phyloP scores from a whole-genome alignment of 2,888 invertebrate species.

The Notodonta ziczac region DNA sequence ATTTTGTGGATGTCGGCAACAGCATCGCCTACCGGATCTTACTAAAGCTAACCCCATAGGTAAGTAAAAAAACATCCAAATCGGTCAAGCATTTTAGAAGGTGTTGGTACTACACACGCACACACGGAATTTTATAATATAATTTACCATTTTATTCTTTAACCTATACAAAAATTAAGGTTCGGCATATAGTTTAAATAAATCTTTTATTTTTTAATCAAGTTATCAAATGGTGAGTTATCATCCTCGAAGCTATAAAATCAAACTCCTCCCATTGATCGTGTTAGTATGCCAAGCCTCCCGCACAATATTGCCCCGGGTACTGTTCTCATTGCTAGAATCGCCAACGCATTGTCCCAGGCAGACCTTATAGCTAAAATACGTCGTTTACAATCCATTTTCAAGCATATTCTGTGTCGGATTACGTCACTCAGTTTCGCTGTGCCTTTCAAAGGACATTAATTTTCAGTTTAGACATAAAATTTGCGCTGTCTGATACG shows the following conservation, averaged over 20 bases:
- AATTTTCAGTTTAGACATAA: slow-evolving; percentile 10
- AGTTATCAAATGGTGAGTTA: not conserved
- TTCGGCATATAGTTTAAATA: too few species aligned
- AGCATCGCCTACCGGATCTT: too few species aligned
- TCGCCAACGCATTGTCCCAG: slow-evolving; percentile 16
- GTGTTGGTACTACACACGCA: too few species aligned
- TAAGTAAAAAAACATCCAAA: too few species aligned
- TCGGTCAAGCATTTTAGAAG: too few species aligned
- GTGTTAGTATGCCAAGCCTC: not conserved
- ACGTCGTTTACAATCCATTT: slow-evolving; percentile 18
- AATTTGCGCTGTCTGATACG: not conserved
- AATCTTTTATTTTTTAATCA: not conserved
- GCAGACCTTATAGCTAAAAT: slow-evolving; percentile 9
- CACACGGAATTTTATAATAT: too few species aligned
- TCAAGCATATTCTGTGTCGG: slow-evolving; percentile 30
- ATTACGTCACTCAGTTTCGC: slow-evolving; percentile 28
- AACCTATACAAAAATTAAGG: too few species aligned
- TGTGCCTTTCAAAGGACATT: slow-evolving; percentile 17
- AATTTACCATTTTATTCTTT: too few species aligned
- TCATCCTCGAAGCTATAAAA: slow-evolving; percentile 4
- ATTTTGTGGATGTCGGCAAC: too few species aligned
- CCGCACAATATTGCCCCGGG: slow-evolving; percentile 8
- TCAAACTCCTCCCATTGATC: slow-evolving; percentile 6
- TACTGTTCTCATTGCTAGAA: not conserved
- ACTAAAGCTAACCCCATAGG: too few species aligned